phyloP scores from a whole-genome alignment of 2,888 invertebrate genomes.

The Pristionchus mayeri region DNA sequence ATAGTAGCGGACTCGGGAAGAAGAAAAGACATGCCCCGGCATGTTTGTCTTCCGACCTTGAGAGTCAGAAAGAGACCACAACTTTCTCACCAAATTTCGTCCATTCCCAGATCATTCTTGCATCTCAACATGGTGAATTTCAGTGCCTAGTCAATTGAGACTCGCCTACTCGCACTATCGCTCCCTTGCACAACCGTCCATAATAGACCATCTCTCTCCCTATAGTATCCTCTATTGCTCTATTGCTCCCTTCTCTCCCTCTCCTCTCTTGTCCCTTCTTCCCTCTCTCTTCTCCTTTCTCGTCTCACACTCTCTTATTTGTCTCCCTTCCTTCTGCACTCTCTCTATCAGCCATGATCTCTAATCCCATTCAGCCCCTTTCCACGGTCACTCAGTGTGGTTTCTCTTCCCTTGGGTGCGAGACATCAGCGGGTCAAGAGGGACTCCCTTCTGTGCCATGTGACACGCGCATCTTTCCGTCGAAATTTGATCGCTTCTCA shows the following conservation, averaged over 20 bases:
- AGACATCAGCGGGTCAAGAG: constrained; percentile 13
- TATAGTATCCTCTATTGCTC: background rate
- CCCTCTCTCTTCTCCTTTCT: background rate
- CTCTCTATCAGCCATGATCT: constrained; percentile 17
- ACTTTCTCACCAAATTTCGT: constrained; percentile 2
- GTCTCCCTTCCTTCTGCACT: background rate
- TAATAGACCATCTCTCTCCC: constrained; percentile 24
- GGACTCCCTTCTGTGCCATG: background rate
- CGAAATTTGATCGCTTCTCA: background rate
- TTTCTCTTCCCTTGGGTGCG: background rate
- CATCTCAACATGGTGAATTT: background rate
- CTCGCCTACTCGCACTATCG: background rate
- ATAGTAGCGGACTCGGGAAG: too few relatives aligned
- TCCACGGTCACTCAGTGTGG: background rate
- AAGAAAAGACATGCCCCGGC: too few relatives aligned
- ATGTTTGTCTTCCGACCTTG: background rate
- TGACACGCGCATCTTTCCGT: background rate
- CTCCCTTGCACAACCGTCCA: constrained; percentile 1
- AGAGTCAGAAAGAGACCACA: background rate
- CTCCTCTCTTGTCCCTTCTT: background rate
- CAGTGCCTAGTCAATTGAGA: background rate
- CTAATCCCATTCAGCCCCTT: constrained; percentile 7
- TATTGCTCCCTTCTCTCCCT: background rate
- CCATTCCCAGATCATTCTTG: background rate
- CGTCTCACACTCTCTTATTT: background rate